These are phyloP conservation scores for Leptinotarsa haldemani DNA, from an alignment of 2,888 invertebrate genomes.

Conservation along the genomic window DNA sequence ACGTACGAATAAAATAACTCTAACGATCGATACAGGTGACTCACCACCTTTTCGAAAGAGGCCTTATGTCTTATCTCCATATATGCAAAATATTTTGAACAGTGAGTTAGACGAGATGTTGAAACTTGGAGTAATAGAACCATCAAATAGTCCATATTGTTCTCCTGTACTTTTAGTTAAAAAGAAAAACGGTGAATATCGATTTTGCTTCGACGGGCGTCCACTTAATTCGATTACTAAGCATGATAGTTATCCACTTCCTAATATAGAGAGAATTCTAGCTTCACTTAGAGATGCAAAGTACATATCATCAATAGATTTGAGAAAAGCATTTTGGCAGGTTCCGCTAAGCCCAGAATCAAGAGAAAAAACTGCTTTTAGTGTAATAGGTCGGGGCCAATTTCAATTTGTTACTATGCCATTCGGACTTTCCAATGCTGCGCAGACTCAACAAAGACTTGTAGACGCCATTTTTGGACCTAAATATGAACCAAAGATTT, in stretches of 20 bases:
- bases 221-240: constrained; percentile 33
- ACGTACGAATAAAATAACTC: constrained; percentile 30
- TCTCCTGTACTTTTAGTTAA: constrained; percentile 38
- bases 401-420: constrained; percentile 25
- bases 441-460: neutral
- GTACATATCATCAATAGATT: constrained; percentile 37
- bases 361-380: constrained; percentile 2
- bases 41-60: constrained; percentile 30
- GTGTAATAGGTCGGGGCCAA: neutral
- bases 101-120: constrained; percentile 39
- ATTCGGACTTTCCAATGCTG: constrained; percentile 22
- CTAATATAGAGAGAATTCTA: constrained; percentile 38
- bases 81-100: constrained; percentile 33
- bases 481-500: neutral
- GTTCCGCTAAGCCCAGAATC: constrained; percentile 29
- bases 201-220: constrained; percentile 35
- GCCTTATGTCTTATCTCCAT: constrained; percentile 31
- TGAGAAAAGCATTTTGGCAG: constrained; percentile 37
- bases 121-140: constrained; percentile 30
- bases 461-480: neutral
- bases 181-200: constrained; percentile 32
- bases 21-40: constrained; percentile 32
- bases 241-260: constrained; percentile 34
- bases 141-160: constrained; percentile 31
- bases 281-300: constrained; percentile 10